These are phyloP conservation scores for Pseudocheirus occidentalis DNA, from an alignment of 2,797 vertebrate genomes.

Conservation along the genomic window DNA sequence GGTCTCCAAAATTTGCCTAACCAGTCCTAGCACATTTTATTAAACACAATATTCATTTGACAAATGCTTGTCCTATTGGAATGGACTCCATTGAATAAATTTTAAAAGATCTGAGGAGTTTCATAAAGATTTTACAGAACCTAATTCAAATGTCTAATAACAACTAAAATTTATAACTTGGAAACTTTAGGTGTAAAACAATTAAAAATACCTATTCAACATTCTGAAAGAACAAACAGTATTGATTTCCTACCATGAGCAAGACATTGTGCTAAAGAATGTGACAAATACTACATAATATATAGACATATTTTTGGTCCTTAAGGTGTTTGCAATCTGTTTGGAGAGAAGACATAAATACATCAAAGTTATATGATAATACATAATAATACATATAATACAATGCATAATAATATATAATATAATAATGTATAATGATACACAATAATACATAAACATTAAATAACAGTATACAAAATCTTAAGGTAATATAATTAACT, in stretches of 20 bases:
- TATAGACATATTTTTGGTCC: background rate
- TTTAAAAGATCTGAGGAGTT: slow-evolving; percentile 37
- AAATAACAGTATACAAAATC: background rate
- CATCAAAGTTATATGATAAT: slow-evolving; percentile 28
- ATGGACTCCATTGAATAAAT: slow-evolving; percentile 7
- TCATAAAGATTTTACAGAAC: slow-evolving; percentile 5
- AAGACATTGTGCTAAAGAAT: slow-evolving; percentile 24
- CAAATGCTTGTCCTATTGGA: background rate
- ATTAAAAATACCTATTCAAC: slow-evolving; percentile 14
- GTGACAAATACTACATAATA: background rate
- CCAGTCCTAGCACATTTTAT: background rate
- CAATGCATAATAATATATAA: no score
- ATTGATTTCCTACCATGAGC: background rate
- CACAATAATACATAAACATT: background rate
- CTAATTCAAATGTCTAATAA: slow-evolving; percentile 31
- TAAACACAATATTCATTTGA: background rate
- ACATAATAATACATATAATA: background rate
- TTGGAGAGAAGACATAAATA: background rate
- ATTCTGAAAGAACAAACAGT: background rate
- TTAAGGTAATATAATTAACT: background rate
- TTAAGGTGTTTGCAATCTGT: background rate
- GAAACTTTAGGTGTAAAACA: slow-evolving; percentile 30
- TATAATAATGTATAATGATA: no score
- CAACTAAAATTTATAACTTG: slow-evolving; percentile 46
- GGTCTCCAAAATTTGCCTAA: slow-evolving; percentile 41